Base-by-base conservation (phyloP, 2,888 invertebrate species). In the Lordiphosa andalusiaca region DNA sequence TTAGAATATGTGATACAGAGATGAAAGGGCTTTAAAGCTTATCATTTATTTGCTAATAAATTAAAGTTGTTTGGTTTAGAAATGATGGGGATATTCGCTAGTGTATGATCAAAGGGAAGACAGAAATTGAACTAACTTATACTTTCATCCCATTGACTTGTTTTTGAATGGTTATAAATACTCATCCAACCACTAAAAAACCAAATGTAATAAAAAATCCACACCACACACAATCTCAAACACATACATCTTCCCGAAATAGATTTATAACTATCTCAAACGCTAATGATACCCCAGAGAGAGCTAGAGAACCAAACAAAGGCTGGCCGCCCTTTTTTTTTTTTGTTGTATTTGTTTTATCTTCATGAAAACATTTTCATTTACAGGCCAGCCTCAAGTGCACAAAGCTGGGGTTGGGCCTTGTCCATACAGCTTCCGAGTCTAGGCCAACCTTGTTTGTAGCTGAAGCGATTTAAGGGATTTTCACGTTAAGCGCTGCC, bases 401-500 rank as follows among this genome's bases (percentile, higher is more conserved):
- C 55, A 37, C 55, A 69, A 57, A 35, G 23, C 21, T 38, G 38
- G 25, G 25, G 50, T n/a, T 40, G 13, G 36, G 36, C 41, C 36
- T 16, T 23, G 40, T 25, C 30, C 30, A 30, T 30, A 30, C 30
- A 30, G 30, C 10, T 30, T 30, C 30, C 30, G 30, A 30, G 30
- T 47, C 12, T 35, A 37, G 44, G 41, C 37, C 33, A 62, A 63
- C 50, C 63, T 63, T 62, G 63, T 62, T 63, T 62, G 62, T 50
- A 56, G 62, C 50, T 21, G 56, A 54, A 61, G 65, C 64, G 80
- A 72, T 78, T 80, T 78, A 80, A 67, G 55, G 78, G 82, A 76
- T 80, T 80, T 80, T 62, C 68, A 53, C 68, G 70, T 67, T 80
- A 80, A 80, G 78, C 80, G 76, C 49, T 65, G 67, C 66, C 72